A percentile compares a stretch with the other conserved stretches of the same genome.
Conservation (phyloP, 2,797 vertebrate genomes). For the Pangasius mekongensis region DNA sequence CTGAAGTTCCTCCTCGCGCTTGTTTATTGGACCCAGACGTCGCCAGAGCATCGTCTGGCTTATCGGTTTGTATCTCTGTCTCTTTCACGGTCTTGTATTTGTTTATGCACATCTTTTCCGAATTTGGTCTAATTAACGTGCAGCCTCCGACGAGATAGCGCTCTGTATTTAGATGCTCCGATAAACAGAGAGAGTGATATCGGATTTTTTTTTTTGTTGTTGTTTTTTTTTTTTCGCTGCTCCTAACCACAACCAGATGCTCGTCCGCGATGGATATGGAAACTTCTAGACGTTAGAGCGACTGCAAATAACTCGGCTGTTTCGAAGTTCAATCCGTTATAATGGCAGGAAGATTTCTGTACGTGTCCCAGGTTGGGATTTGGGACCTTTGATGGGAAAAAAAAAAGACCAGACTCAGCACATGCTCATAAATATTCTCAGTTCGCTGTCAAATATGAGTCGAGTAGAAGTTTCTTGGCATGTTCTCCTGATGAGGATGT, state of each 20-base stretch:
- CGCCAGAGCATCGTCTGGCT: neutral
- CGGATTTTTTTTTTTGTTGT: neutral
- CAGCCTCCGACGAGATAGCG: constrained; percentile 34
- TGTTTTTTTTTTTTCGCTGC: constrained; percentile 15
- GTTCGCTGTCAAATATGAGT: neutral
- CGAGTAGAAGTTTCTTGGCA: neutral
- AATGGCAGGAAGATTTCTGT: neutral
- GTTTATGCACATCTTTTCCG: constrained; percentile 39
- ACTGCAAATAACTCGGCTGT: neutral
- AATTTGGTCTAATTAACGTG: constrained; percentile 51
- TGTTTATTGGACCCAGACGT: constrained; percentile 50
- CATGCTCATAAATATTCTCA: constrained; percentile 10
- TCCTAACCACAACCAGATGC: constrained; percentile 53
- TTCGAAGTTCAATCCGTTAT: neutral
- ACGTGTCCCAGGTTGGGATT: constrained; percentile 15
- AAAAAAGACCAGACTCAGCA: neutral
- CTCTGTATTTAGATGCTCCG: constrained; percentile 50
- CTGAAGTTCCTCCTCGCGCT: constrained; percentile 42
- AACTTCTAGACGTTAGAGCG: neutral
- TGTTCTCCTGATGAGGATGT: neutral
- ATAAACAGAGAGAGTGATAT: constrained; percentile 44
- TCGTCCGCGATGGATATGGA: constrained; percentile 5
- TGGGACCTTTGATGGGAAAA: constrained; percentile 20
- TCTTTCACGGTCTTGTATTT: constrained; percentile 2
- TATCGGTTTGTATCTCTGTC: constrained; percentile 38